phyloP scores from a whole-genome alignment of 2,888 invertebrate genomes.

The Vesta saturnalis region DNA sequence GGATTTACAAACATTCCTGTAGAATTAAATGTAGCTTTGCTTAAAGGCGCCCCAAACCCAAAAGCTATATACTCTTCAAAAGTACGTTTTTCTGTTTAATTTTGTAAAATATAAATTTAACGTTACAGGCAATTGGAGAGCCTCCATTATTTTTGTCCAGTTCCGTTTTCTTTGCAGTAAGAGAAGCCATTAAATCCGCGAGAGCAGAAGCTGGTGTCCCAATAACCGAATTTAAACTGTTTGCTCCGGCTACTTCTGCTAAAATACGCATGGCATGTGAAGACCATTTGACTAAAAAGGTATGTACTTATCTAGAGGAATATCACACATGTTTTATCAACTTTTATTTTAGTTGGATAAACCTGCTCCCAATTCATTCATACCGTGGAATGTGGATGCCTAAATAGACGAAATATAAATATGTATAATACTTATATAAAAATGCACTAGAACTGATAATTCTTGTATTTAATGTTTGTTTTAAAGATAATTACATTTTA shows the following conservation, averaged over 20 bases:
- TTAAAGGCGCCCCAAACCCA: slow-evolving; percentile 89
- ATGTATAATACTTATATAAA: too few relatives aligned
- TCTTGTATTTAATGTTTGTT: too few relatives aligned
- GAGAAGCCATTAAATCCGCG: slow-evolving; percentile 84
- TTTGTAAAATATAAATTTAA: background rate
- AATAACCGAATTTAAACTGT: slow-evolving; percentile 69
- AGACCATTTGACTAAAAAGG: slow-evolving; percentile 83
- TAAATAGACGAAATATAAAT: background rate
- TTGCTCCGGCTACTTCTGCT: slow-evolving; percentile 89
- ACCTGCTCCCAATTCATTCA: slow-evolving; percentile 66
- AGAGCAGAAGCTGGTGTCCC: slow-evolving; percentile 74
- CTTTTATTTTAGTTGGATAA: slow-evolving; percentile 65
- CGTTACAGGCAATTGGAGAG: slow-evolving; percentile 87
- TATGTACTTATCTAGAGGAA: slow-evolving; percentile 52
- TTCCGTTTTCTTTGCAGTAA: slow-evolving; percentile 89
- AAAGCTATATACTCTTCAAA: slow-evolving; percentile 95
- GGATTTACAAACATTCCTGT: slow-evolving; percentile 91
- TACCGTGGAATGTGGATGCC: slow-evolving; percentile 73
- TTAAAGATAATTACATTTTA: too few relatives aligned
- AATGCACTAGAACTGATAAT: too few relatives aligned
- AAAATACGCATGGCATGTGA: slow-evolving; percentile 89
- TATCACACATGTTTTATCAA: slow-evolving; percentile 1
- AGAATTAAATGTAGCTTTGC: slow-evolving; percentile 90
- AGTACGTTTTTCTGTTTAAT: slow-evolving; percentile 64
- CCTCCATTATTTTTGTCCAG: slow-evolving; percentile 92